Evolutionary conservation across 2,888 invertebrate genomes (phyloP), one percentile per base, ranked within the genome.

Genomic region (Drosophila glabriapex): DNA sequence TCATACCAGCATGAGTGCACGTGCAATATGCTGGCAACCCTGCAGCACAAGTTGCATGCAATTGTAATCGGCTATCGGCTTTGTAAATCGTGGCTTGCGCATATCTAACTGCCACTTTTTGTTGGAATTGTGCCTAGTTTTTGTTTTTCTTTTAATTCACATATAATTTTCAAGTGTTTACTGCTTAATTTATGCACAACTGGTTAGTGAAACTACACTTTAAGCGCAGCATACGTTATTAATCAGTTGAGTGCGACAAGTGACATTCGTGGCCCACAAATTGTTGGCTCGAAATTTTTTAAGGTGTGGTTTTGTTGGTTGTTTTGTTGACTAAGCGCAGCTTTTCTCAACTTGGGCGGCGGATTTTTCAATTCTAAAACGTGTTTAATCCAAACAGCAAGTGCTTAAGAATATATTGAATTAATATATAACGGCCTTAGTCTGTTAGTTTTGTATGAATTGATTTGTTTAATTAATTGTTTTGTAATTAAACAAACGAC

Each of bases 291-390:
- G 12, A 33, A 55, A 73, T 69, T 84, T 46, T 87, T 85, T 85
- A 87, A 87, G 87, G 87, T 90, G 87, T 87, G 87, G 87, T 88
- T 86, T 88, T 5, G 54, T 66, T 39, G 31, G 56, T 10, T 62
- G 67, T 55, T 76, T 50, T 29, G 50, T 50, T 81, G 76, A 70
- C 77, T 89, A 81, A 78, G 82, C 73, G 58, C 55, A 61, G 72
- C 73, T 70, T 77, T 67, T 50, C 33, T 65, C 49, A 19, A 55
- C 52, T 72, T 70, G 84, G 78, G 83, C 72, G 82, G 79, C 22
- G 79, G 39, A 73, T 22, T 41, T 41, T 16, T 16, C 14, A n/a
- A 50, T 9, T 68, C 10, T n/a, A 12, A 39, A 28, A 25, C 12
- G 12, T 39, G 3, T 22, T 33, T 3, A 14, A 22, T 28, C 1